Evolutionary conservation across 2,113 vertebrate species (phyloP).

Genomic region (Uropsilus gracilis): DNA sequence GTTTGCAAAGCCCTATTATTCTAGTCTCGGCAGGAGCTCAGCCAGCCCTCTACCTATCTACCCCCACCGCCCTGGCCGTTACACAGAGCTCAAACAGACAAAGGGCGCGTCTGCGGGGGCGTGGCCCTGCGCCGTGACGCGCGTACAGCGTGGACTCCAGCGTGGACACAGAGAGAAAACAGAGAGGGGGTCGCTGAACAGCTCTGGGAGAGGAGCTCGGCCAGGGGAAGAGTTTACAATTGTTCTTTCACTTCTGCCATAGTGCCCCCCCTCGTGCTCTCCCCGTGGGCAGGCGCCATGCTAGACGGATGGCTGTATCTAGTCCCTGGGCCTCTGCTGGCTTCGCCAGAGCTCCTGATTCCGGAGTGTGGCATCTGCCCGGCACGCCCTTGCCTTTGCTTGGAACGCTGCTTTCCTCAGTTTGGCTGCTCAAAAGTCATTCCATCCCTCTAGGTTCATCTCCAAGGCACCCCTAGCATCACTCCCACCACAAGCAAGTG

Average conservation of each 20-base stretch:
- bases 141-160: too few relatives aligned
- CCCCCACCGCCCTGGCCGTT: background rate
- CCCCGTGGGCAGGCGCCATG: background rate
- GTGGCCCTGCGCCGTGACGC: too few relatives aligned
- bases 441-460: background rate
- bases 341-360: background rate
- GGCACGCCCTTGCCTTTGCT: background rate
- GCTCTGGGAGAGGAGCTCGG: background rate
- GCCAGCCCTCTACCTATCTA: background rate
- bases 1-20: constrained; percentile 11
- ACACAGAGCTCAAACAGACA: background rate
- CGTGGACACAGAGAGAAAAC: too few relatives aligned
- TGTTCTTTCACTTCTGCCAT: background rate
- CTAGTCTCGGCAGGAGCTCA: background rate
- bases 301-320: background rate
- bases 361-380: background rate
- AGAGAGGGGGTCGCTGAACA: background rate
- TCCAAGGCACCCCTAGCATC: background rate
- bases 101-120: background rate
- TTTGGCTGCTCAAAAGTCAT: background rate
- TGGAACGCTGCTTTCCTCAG: background rate
- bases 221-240: background rate
- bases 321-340: background rate
- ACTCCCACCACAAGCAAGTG: background rate
- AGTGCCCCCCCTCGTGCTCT: background rate